These are phyloP conservation scores for Timandra comae DNA, from an alignment of 2,888 invertebrate genomes.

Conservation along the genomic window DNA sequence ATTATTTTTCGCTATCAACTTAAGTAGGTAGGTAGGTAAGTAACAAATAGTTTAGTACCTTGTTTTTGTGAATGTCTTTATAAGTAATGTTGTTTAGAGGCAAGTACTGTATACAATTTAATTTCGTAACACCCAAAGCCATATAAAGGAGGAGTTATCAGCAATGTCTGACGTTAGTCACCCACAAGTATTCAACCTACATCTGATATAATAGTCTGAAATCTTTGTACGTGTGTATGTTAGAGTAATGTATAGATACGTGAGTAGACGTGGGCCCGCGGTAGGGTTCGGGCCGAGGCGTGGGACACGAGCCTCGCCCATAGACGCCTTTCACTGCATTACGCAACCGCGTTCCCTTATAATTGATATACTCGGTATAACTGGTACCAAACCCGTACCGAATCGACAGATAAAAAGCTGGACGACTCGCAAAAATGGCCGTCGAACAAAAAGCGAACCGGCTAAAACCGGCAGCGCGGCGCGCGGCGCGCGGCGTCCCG, in stretches of 20 bases:
- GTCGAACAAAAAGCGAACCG: slow-evolving; percentile 38
- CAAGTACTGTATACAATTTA: too few species aligned
- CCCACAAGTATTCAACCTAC: slow-evolving; percentile 11
- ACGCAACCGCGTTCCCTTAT: slow-evolving; percentile 51
- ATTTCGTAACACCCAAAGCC: too few species aligned
- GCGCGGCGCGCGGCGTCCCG: slow-evolving; percentile 2
- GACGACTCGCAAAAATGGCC: slow-evolving; percentile 40
- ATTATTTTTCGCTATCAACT: too few species aligned
- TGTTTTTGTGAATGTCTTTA: too few species aligned
- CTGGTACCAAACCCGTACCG: slow-evolving; percentile 35
- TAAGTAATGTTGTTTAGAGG: too few species aligned
- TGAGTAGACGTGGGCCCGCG: slow-evolving; percentile 13
- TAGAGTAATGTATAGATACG: slow-evolving; percentile 21
- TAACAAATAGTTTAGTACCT: too few species aligned
- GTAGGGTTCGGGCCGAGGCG: slow-evolving; percentile 29
- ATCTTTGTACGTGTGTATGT: slow-evolving; percentile 23
- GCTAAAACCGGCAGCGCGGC: slow-evolving; percentile 41
- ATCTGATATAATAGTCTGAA: slow-evolving; percentile 13
- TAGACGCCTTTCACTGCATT: slow-evolving; percentile 43
- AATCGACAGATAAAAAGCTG: slow-evolving; percentile 36
- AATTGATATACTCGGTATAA: slow-evolving; percentile 46
- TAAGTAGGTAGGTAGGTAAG: too few species aligned
- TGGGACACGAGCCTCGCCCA: slow-evolving; percentile 29
- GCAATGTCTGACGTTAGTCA: slow-evolving; percentile 6
- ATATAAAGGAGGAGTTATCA: too few species aligned